Base-by-base conservation (phyloP, 2,797 vertebrate genomes). In the Myiotriccus ornatus region DNA sequence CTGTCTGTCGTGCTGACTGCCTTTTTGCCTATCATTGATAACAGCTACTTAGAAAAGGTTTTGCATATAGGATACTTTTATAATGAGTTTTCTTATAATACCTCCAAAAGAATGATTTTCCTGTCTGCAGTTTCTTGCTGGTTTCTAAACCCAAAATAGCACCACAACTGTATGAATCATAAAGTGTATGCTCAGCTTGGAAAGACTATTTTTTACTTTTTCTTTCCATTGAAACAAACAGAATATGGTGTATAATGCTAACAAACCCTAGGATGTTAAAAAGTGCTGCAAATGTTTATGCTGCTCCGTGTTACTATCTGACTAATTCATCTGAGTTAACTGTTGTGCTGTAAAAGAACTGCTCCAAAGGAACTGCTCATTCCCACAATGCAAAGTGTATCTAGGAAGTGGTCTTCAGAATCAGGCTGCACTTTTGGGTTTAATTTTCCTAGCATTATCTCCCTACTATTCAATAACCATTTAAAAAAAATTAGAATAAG, bases 101-200 rank as follows among this genome's bases (percentile, higher is more conserved):
- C 62, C 82, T 91, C 84, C 57, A 88, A 88, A 93, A 79, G 50
- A 93, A 55, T 30, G 53, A 89, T 71, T 92, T 94, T 93, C 71
- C 27, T 73, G 78, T 90, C 93, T 93, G 89, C 60, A 70, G 50
- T 84, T 84, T 81, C 82, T 87, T 80, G 89, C 83, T 94, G 86
- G 19, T 86, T 96, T 88, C 69, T 46, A 78, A 62, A 90, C 59
- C 80, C 78, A 74, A 96, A 97, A 96, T 70, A 97, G 95, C 86
- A 93, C 68, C 62, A 73, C 62, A 96, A 90, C 14, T 90, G 87
- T 39, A 94, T 84, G 86, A 94, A 94, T 95, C 92, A 95, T 73
- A 85, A 90, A 94, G 65, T 78, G 81, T 77, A 65, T 56, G 43
- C 65, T 92, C 94, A 56, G 56, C 62, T 84, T 79, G 76, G 79